Evolutionary conservation across 1,140 invertebrate genomes (phyloP), one percentile per base, ranked within the genome.

Genomic region (Drosophila prosaltans): DNA sequence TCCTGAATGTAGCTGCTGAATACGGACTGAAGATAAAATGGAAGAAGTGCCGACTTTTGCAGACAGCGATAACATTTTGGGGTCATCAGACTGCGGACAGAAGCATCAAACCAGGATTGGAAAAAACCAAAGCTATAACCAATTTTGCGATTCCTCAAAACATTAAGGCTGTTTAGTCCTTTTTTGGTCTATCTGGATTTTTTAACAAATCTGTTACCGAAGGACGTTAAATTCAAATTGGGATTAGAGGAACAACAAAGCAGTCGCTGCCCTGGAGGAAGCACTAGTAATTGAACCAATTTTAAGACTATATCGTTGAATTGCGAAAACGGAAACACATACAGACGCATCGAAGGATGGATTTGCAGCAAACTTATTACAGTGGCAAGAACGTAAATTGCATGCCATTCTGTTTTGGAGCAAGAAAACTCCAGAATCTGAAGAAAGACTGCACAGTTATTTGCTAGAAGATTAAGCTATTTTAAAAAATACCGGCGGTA

Each of bases 11-110:
- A 7, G 80, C 91, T 5, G 65, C 54, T 9, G 55, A 91, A 3
- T 89, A 86, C 80, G 92, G 86, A 1, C 62, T 93, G 40, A 24
- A 76, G 36, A 83, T 93, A 1, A 93, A 92, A 39, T 91, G 81
- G 90, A 89, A 91, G 66, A 93, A 93, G 70, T 83, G 83, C 40
- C 28, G 81, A 5, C 73, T 93, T 55, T 10, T 92, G 30, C 6
- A 36, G 32, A 36, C 32, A 36, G 32, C 3, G 4, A 36, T 36
- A 7, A 74, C 30, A 71, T 93, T 84, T 73, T 65, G 93, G 10
- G 91, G 92, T 6, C 76, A 82, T 60, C 32, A 7, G 6, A 36
- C 6, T 36, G 32, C 4, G 6, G 32, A 36, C 1, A 86, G 88
- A 30, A 45, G 63, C 24, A 73, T 92, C 9, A 70, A 64, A 48